Conservation (phyloP, 1,140 invertebrate species). For the Conus betulinus region DNA sequence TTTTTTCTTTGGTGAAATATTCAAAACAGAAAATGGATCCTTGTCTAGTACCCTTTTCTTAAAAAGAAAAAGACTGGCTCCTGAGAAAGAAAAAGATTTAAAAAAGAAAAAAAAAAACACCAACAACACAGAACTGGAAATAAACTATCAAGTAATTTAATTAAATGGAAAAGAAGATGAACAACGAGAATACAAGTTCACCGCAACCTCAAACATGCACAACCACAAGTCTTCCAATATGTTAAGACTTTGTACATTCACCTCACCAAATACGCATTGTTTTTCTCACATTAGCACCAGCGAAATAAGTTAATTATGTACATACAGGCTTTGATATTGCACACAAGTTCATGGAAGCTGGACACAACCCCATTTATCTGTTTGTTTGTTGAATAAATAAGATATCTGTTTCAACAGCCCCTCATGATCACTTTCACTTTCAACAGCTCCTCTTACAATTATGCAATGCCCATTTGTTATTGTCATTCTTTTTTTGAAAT, state of each 20-base stretch:
- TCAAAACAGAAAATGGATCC: too few species aligned
- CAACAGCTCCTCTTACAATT: too few species aligned
- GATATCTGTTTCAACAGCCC: background rate
- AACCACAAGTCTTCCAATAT: background rate
- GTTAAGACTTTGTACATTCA: background rate
- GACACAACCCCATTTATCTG: background rate
- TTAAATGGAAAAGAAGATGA: background rate
- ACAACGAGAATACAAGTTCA: background rate
- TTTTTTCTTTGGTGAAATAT: too few species aligned
- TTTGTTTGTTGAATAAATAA: background rate
- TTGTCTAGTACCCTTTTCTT: too few species aligned
- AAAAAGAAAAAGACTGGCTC: too few species aligned
- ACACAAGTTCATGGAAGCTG: background rate
- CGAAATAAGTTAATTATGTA: constrained; percentile 25
- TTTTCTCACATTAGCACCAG: constrained; percentile 9
- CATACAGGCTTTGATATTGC: background rate
- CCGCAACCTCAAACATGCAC: background rate
- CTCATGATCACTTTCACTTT: too few species aligned
- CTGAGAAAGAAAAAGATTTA: too few species aligned
- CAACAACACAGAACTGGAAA: too few species aligned
- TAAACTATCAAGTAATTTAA: background rate
- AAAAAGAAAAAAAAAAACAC: too few species aligned
- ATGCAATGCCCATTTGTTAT: too few species aligned
- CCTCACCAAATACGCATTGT: background rate
- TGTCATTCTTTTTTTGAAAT: too few species aligned